A percentile compares a stretch with the other conserved stretches of the same genome.
These are phyloP conservation scores for Apis florea DNA, from an alignment of 1,140 invertebrate species.

Conservation along the genomic window DNA sequence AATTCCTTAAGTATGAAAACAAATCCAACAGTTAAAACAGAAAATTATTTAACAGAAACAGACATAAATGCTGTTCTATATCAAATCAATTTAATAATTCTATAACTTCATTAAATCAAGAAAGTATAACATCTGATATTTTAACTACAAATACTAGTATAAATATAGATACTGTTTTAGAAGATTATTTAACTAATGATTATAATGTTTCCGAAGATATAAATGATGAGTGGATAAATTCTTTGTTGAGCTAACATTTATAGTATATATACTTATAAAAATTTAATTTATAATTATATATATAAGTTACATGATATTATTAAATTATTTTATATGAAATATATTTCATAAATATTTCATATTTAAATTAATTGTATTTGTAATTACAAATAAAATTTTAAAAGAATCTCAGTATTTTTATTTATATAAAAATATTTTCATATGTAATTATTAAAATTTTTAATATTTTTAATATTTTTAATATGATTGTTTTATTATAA, in stretches of 20 bases:
- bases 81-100: background rate
- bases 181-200: conserved; percentile 24
- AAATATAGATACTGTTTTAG: conserved; percentile 33
- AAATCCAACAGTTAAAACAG: background rate
- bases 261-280: too few species aligned
- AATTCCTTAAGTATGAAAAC: conserved; percentile 1
- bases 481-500: background rate
- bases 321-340: background rate
- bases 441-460: background rate
- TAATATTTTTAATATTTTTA: background rate
- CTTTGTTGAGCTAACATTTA: conserved; percentile 1
- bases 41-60: background rate
- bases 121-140: background rate
- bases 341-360: background rate
- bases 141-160: background rate
- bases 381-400: too few species aligned
- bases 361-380: too few species aligned
- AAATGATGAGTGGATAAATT: conserved; percentile 44
- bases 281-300: too few species aligned
- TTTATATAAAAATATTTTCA: too few species aligned
- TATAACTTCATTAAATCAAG: background rate
- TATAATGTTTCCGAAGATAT: conserved; percentile 8
- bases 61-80: background rate
- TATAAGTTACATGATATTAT: background rate
- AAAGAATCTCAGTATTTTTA: too few species aligned